Base-by-base conservation (phyloP, 92 coral and sea anemone genomes). In the Epizoanthus rinbou region DNA sequence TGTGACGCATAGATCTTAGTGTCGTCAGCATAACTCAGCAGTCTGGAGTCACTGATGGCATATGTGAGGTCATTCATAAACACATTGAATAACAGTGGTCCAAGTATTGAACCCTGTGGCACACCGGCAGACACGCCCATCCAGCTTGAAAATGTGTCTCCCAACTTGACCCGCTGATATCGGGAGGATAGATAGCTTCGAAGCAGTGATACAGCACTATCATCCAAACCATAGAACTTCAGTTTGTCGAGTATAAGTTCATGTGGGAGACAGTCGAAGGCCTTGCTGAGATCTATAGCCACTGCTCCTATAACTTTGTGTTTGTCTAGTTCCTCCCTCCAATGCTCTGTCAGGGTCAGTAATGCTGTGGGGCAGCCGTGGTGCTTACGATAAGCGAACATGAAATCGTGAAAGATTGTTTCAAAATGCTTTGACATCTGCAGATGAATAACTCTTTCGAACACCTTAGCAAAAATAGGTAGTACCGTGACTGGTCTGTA, bases 301-400 rank as follows among this genome's bases (percentile, higher is more conserved):
- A 88, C 90, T 63, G 80, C 84, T 69, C 83, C 90, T 33, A 85
- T 83, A 53, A 64, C 85, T 53, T 91, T 83, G 24, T 66, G 76
- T 73, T 88, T 86, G 64, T 88, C 92, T 33, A 91, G 85, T 50
- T 80, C 83, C 66, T 69, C 84, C 80, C 62, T 87, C 93, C 93
- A 90, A 16, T 83, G 72, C 64, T 90, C 93, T 47, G 88, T 86
- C 41, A 89, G 63, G 23, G 80, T 66, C 22, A 89, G 82, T 21
- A 89, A 65, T 52, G 88, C 88, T 33, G 74, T 66, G 53, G 73
- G 45, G 68, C 91, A 88, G 80, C 85, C 80, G 53, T 88, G 88
- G 66, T 53, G 73, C 84, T 88, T 76, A 16, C 85, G 80, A 71
- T 79, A 79, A 39, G 91, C 85, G 72, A 84, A 88, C 85, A 85